Conservation (phyloP, 92 coral and sea anemone species). For the Porites cylindrica region DNA sequence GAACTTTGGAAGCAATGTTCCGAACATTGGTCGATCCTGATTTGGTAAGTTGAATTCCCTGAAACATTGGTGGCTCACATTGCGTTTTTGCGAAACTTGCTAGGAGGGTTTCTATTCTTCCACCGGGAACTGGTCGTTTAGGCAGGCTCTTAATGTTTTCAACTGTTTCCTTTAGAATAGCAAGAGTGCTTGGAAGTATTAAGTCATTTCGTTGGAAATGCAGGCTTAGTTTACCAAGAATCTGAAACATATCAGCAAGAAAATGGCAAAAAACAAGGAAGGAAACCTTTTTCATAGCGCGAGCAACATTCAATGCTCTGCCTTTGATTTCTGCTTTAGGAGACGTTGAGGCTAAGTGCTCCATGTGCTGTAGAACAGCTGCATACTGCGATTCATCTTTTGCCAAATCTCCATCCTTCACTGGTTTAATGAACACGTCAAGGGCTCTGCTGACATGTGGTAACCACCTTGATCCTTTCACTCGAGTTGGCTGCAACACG, state of each 20-base stretch:
- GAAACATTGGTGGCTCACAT: slow-evolving; percentile 59
- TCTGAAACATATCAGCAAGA: slow-evolving; percentile 52
- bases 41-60: slow-evolving; percentile 47
- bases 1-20: background rate
- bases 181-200: slow-evolving; percentile 40
- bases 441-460: slow-evolving; percentile 18
- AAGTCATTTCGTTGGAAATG: slow-evolving; percentile 39
- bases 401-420: slow-evolving; percentile 35
- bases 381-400: slow-evolving; percentile 57
- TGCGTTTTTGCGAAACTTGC: slow-evolving; percentile 44
- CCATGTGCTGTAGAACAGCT: slow-evolving; percentile 49
- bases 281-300: slow-evolving; percentile 35
- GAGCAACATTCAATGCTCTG: slow-evolving; percentile 23
- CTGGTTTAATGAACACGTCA: slow-evolving; percentile 14
- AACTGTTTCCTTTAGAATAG: slow-evolving; percentile 42
- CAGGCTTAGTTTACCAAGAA: slow-evolving; percentile 49
- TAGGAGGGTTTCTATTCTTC: slow-evolving; percentile 33
- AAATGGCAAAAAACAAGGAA: slow-evolving; percentile 46
- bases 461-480: background rate
- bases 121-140: slow-evolving; percentile 38
- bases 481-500: slow-evolving; percentile 40
- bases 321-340: slow-evolving; percentile 43
- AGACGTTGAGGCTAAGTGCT: slow-evolving; percentile 38
- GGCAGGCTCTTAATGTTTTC: slow-evolving; percentile 30
- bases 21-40: slow-evolving; percentile 25